Conservation (phyloP, 2,113 vertebrate species). For the Oxygymnocypris stewartii region DNA sequence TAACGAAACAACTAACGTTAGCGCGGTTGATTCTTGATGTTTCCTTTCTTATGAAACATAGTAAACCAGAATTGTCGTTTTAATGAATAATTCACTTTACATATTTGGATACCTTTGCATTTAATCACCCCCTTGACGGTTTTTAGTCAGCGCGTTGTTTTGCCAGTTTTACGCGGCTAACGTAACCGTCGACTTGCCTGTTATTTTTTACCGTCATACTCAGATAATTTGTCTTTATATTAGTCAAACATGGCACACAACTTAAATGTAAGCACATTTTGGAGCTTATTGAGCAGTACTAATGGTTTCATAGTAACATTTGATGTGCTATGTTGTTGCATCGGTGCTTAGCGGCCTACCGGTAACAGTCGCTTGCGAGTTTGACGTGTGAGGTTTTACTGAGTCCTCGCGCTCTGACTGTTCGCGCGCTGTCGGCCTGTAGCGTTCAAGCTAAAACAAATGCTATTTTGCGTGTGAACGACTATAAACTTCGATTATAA, state of each 20-base stretch:
- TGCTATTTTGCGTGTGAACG: neutral
- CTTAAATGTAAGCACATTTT: neutral
- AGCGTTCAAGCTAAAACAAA: neutral
- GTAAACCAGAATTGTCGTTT: neutral
- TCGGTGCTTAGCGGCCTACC: conserved; percentile 49
- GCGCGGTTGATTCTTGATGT: neutral
- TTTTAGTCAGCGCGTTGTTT: neutral
- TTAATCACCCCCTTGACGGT: neutral
- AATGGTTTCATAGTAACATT: neutral
- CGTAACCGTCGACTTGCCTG: conserved; percentile 2
- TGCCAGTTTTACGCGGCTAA: conserved; percentile 21
- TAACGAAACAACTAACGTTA: neutral
- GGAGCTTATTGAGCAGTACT: neutral
- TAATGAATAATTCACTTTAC: neutral
- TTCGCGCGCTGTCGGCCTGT: conserved; percentile 15
- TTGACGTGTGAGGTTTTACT: conserved; percentile 17
- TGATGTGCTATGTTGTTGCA: neutral
- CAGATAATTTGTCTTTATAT: neutral
- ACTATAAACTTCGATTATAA: neutral
- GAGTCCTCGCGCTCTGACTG: neutral
- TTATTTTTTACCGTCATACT: neutral
- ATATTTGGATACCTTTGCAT: neutral
- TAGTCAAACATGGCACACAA: neutral
- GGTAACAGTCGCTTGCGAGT: conserved; percentile 45
- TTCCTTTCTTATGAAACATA: neutral